These are phyloP conservation scores for Gastracanthus pulcherrimus DNA, from an alignment of 2,888 invertebrate genomes.

Conservation along the genomic window DNA sequence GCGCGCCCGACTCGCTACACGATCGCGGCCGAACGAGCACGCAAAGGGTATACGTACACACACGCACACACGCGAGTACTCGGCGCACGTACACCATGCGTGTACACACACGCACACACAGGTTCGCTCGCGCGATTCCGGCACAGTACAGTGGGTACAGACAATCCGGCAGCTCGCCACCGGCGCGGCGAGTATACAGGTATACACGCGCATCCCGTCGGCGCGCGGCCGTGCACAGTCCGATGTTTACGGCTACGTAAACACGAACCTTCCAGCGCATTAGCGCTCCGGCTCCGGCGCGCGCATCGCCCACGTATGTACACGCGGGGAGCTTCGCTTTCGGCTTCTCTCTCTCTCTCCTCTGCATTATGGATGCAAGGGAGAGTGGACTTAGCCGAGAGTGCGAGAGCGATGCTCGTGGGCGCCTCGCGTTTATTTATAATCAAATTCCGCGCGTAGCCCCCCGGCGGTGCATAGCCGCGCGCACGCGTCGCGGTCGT, in stretches of 20 bases:
- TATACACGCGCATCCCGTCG: too few species aligned
- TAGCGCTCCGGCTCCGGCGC: background rate
- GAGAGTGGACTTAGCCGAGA: conserved; percentile 68
- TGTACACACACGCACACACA: background rate
- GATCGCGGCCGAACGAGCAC: conserved; percentile 39
- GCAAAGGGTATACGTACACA: conserved; percentile 37
- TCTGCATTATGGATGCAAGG: conserved; percentile 76
- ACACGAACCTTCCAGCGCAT: conserved; percentile 29
- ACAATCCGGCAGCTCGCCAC: conserved; percentile 64
- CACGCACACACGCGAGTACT: conserved; percentile 17
- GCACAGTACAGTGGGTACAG: conserved; percentile 59
- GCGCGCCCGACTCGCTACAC: too few species aligned
- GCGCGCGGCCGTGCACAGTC: background rate
- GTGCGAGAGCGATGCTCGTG: background rate
- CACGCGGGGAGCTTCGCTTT: conserved; percentile 60
- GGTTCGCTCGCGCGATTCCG: conserved; percentile 63
- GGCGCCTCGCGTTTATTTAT: conserved; percentile 74
- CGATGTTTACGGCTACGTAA: conserved; percentile 50
- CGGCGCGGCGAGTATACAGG: background rate
- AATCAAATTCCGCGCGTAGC: conserved; percentile 74
- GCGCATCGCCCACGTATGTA: background rate
- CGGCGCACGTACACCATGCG: too few species aligned
- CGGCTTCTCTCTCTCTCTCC: too few species aligned
- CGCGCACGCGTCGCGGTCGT: too few species aligned
- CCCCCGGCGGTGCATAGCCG: conserved; percentile 52